phyloP scores from a whole-genome alignment of 2,888 invertebrate species.

The Alloplasta piceator region DNA sequence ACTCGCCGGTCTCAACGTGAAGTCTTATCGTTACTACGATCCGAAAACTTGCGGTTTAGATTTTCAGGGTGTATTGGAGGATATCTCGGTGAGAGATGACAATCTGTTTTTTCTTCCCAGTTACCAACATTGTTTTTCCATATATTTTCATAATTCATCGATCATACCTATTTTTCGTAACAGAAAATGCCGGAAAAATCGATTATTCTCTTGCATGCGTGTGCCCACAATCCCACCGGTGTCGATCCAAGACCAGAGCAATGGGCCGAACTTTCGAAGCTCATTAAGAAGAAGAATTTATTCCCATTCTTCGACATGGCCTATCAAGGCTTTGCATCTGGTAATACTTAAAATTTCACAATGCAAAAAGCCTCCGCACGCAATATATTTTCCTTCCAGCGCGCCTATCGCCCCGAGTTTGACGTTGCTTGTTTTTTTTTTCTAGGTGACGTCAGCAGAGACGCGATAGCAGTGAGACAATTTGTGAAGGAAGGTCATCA shows the following conservation, averaged over 20 bases:
- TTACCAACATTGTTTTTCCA: slow-evolving; percentile 16
- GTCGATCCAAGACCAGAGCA: slow-evolving; percentile 95
- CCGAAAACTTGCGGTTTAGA: slow-evolving; percentile 97
- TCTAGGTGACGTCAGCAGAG: slow-evolving; percentile 91
- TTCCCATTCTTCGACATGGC: slow-evolving; percentile 99
- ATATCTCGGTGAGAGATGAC: slow-evolving; percentile 89
- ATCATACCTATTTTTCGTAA: slow-evolving; percentile 74
- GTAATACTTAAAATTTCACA: slow-evolving; percentile 70
- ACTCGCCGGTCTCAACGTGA: slow-evolving; percentile 92
- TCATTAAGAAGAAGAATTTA: slow-evolving; percentile 92
- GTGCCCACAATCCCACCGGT: slow-evolving; percentile 99
- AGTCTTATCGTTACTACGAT: slow-evolving; percentile 97
- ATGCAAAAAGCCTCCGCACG: too few species aligned
- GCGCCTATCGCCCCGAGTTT: background rate
- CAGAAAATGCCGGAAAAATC: slow-evolving; percentile 97
- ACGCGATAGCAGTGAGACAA: slow-evolving; percentile 94
- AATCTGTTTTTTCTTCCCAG: background rate
- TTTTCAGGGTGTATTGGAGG: slow-evolving; percentile 94
- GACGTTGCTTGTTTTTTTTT: slow-evolving; percentile 68
- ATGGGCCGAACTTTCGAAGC: slow-evolving; percentile 93
- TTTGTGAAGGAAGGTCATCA: slow-evolving; percentile 96
- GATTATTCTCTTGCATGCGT: slow-evolving; percentile 96
- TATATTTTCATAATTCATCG: slow-evolving; percentile 9
- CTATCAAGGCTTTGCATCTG: slow-evolving; percentile 98
- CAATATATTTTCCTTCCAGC: background rate